A percentile compares a stretch with the other conserved stretches of the same genome.
phyloP scores from a whole-genome alignment of 2,113 vertebrate species.

The Okapia johnstoni region DNA sequence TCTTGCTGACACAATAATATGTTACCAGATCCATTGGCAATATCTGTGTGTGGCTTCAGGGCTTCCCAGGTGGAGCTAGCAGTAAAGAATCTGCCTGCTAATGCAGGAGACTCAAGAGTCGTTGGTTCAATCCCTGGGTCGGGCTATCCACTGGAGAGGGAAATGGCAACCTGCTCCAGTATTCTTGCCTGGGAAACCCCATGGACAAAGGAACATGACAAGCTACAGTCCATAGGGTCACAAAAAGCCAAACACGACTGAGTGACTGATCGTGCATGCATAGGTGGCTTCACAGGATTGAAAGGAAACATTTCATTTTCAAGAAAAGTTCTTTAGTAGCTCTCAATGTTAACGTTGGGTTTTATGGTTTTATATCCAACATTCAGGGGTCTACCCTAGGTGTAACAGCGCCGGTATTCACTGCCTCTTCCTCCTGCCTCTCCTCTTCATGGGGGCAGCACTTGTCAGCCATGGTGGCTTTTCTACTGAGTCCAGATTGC shows the following conservation, averaged over 20 bases:
- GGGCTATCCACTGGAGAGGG: too few relatives aligned
- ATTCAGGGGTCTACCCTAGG: not conserved
- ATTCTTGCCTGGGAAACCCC: not conserved
- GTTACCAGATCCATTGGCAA: not conserved
- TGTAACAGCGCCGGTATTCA: not conserved
- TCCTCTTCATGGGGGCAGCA: too few relatives aligned
- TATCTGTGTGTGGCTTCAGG: not conserved
- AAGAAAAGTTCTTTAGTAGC: not conserved
- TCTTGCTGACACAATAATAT: not conserved
- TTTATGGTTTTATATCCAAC: not conserved
- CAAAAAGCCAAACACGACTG: not conserved
- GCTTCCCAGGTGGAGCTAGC: too few relatives aligned
- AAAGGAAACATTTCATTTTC: not conserved
- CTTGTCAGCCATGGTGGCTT: not conserved
- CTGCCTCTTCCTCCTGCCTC: not conserved
- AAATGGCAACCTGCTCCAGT: too few relatives aligned
- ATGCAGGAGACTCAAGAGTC: too few relatives aligned
- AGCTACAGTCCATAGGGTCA: not conserved
- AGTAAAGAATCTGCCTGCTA: too few relatives aligned
- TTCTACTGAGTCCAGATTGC: not conserved
- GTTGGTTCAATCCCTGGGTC: too few relatives aligned
- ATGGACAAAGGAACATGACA: not conserved
- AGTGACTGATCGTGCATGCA: rapidly evolving
- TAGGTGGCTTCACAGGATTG: not conserved
- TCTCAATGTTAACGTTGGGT: not conserved